These are phyloP conservation scores for Epinephelus awoara DNA, from an alignment of 2,797 vertebrate species.

Conservation along the genomic window DNA sequence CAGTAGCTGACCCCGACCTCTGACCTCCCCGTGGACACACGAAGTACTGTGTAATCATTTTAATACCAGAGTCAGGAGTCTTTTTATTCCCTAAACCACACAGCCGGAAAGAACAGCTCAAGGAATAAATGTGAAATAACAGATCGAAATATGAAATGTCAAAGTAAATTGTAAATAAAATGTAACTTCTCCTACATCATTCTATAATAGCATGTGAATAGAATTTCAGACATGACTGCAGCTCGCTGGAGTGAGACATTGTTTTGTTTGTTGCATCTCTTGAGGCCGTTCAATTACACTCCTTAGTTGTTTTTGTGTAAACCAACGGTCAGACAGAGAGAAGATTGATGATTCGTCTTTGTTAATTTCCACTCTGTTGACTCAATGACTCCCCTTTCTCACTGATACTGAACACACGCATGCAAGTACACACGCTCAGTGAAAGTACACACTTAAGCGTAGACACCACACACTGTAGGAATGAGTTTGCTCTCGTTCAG, in stretches of 20 bases:
- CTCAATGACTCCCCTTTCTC: constrained; percentile 66
- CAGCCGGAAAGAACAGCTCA: constrained; percentile 1
- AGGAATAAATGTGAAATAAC: constrained; percentile 44
- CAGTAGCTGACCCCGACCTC: not conserved
- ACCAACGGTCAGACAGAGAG: constrained; percentile 68
- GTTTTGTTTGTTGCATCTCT: constrained; percentile 77
- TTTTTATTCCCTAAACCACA: constrained; percentile 6
- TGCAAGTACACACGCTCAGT: constrained; percentile 9
- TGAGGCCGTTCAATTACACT: constrained; percentile 77
- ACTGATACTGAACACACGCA: constrained; percentile 10
- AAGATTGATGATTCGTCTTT: constrained; percentile 83
- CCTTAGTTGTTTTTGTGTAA: constrained; percentile 77
- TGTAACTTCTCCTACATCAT: constrained; percentile 52
- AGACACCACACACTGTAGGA: constrained; percentile 34
- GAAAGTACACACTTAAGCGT: constrained; percentile 52
- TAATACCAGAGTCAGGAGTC: constrained; percentile 12
- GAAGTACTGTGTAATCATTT: constrained; percentile 17
- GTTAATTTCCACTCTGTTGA: constrained; percentile 79
- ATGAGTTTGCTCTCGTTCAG: constrained; percentile 32
- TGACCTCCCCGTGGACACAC: constrained; percentile 22
- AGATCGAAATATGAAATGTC: constrained; percentile 73
- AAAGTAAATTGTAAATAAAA: constrained; percentile 70
- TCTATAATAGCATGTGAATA: constrained; percentile 62
- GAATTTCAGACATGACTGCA: constrained; percentile 73
- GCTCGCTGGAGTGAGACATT: constrained; percentile 75